phyloP scores from a whole-genome alignment of 2,797 vertebrate genomes.

The Oreonectes daqikongensis region DNA sequence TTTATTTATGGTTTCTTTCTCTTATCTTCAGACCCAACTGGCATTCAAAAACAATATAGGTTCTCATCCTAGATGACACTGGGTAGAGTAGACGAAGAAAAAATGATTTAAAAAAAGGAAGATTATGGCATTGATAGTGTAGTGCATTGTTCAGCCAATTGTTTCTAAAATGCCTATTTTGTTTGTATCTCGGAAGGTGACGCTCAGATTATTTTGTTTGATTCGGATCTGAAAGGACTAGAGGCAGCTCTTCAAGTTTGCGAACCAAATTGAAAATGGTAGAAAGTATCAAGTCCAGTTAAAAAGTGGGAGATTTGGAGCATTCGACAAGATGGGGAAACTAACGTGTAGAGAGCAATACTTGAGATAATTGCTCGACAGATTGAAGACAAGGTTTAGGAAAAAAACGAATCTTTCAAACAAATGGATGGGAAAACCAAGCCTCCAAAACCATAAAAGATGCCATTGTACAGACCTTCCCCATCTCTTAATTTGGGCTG shows the following conservation, averaged over 20 bases:
- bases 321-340: slow-evolving; percentile 38
- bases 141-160: slow-evolving; percentile 7
- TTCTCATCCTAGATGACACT: slow-evolving; percentile 42
- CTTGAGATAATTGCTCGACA: slow-evolving; percentile 58
- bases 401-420: slow-evolving; percentile 34
- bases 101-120: no score
- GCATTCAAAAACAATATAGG: slow-evolving; percentile 55
- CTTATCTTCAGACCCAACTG: slow-evolving; percentile 54
- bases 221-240: background rate
- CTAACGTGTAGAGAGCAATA: slow-evolving; percentile 51
- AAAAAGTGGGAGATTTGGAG: slow-evolving; percentile 43
- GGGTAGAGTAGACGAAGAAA: no score
- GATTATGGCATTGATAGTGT: no score
- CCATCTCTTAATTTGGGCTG: slow-evolving; percentile 58
- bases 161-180: slow-evolving; percentile 32
- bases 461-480: background rate
- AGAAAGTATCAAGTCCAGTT: slow-evolving; percentile 54
- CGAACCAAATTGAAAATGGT: slow-evolving; percentile 60
- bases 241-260: slow-evolving; percentile 23
- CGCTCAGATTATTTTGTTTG: slow-evolving; percentile 10
- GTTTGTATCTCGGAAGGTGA: slow-evolving; percentile 15
- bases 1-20: slow-evolving; percentile 66
- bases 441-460: slow-evolving; percentile 2
- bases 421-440: slow-evolving; percentile 33
- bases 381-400: slow-evolving; percentile 51